Conservation (phyloP, 64 coral and sea anemone genomes). For the Catalaphyllia jardinei region DNA sequence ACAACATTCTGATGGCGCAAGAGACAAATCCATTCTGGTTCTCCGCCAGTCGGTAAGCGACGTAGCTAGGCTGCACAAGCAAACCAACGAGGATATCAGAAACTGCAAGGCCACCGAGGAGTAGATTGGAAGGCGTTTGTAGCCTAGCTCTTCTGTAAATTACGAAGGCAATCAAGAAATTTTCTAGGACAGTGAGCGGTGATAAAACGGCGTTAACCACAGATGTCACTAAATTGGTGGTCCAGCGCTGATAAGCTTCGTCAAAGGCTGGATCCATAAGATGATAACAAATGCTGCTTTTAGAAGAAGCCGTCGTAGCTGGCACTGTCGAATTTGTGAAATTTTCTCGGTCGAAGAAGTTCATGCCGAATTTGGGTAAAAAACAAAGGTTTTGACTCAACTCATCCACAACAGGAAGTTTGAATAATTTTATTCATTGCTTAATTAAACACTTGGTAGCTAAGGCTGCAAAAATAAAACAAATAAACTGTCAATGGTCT, state of each 20-base stretch:
- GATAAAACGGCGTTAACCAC: slow-evolving; percentile 66
- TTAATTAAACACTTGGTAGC: too few relatives aligned
- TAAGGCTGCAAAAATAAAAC: too few relatives aligned
- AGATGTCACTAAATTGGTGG: slow-evolving; percentile 66
- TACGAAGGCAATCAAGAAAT: slow-evolving; percentile 53
- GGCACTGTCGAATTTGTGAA: background rate
- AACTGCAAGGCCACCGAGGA: slow-evolving; percentile 60
- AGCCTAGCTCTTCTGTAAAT: slow-evolving; percentile 40
- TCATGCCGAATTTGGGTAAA: background rate
- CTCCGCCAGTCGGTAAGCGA: slow-evolving; percentile 65
- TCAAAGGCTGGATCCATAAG: slow-evolving; percentile 50
- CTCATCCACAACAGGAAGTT: too few relatives aligned
- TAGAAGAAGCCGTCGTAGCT: too few relatives aligned
- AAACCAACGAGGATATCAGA: slow-evolving; percentile 65
- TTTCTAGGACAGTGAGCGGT: slow-evolving; percentile 67
- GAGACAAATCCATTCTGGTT: slow-evolving; percentile 61
- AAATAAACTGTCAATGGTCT: too few relatives aligned
- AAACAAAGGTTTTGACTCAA: too few relatives aligned
- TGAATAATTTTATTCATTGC: too few relatives aligned
- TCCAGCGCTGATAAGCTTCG: slow-evolving; percentile 11
- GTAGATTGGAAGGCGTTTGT: slow-evolving; percentile 64
- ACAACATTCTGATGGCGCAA: slow-evolving; percentile 63
- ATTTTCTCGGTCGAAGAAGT: background rate
- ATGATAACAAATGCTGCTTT: slow-evolving; percentile 1
- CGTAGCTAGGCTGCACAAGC: slow-evolving; percentile 65